Evolutionary conservation across 2,888 invertebrate species (phyloP).

Genomic region (Mystacides longicornis): DNA sequence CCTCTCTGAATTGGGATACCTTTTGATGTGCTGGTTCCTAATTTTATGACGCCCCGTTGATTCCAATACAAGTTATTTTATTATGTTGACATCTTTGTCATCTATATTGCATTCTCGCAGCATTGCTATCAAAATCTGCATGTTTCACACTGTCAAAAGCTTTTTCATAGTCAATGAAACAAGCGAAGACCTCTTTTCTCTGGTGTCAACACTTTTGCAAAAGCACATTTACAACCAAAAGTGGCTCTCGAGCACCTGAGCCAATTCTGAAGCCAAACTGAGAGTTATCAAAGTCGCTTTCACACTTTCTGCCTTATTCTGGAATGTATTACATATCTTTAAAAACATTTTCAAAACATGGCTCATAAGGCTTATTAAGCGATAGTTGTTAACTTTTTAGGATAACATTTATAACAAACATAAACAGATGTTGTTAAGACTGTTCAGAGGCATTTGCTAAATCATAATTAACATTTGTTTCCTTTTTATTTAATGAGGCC

Average conservation of each 20-base stretch:
- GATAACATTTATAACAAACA: too few relatives aligned
- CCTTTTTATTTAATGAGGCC: too few relatives aligned
- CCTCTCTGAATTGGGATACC: background rate
- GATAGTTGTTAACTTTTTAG: too few relatives aligned
- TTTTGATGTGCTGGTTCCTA: background rate
- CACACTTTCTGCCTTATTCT: background rate
- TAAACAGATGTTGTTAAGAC: too few relatives aligned
- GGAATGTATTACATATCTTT: background rate
- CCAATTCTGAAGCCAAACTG: background rate
- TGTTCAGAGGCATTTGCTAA: too few relatives aligned
- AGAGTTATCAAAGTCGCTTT: background rate
- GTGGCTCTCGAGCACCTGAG: background rate
- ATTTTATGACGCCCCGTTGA: background rate
- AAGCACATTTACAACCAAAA: background rate
- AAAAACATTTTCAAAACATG: background rate
- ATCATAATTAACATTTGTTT: too few relatives aligned
- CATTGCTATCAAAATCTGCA: background rate
- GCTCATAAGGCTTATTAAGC: too few relatives aligned
- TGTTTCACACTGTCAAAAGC: background rate
- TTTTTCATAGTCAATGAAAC: too few relatives aligned
- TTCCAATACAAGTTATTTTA: slow-evolving; percentile 4
- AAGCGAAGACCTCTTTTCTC: background rate
- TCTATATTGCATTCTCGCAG: background rate
- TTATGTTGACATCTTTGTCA: slow-evolving; percentile 1
- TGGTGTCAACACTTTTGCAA: background rate